Evolutionary conservation across 2,888 invertebrate species (phyloP).

Genomic region (Odontothrips loti): DNA sequence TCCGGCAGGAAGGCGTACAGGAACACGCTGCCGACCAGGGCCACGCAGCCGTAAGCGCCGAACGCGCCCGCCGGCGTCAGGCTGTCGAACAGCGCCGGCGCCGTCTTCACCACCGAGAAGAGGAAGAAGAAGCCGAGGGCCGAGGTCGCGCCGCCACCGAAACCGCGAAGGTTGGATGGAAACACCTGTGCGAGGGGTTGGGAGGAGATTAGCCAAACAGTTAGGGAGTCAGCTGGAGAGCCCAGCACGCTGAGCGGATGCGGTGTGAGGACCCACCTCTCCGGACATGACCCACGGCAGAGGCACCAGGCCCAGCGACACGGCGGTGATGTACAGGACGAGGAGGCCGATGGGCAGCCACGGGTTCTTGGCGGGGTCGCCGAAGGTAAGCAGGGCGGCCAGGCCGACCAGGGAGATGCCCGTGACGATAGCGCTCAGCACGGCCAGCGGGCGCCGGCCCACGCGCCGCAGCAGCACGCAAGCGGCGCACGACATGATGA

Average conservation of each 20-base stretch:
- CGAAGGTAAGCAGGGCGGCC: slow-evolving; percentile 50
- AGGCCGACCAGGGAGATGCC: slow-evolving; percentile 56
- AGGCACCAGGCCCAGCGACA: slow-evolving; percentile 60
- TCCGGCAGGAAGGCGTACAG: slow-evolving; percentile 62
- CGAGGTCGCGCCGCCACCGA: slow-evolving; percentile 63
- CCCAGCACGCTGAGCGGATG: background rate
- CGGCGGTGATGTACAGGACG: slow-evolving; percentile 56
- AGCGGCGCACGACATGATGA: slow-evolving; percentile 58
- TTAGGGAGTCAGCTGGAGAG: background rate
- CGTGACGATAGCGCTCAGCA: slow-evolving; percentile 61
- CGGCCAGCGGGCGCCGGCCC: slow-evolving; percentile 60
- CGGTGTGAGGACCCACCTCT: slow-evolving; percentile 54
- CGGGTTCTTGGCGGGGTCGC: slow-evolving; percentile 47
- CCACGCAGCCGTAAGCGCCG: slow-evolving; percentile 56
- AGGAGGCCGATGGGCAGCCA: slow-evolving; percentile 54
- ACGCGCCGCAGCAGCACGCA: slow-evolving; percentile 59
- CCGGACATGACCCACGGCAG: slow-evolving; percentile 72
- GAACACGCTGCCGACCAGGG: slow-evolving; percentile 55
- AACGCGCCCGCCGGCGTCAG: slow-evolving; percentile 62
- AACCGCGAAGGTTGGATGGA: slow-evolving; percentile 57
- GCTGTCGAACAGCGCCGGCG: slow-evolving; percentile 56
- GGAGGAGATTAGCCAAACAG: background rate
- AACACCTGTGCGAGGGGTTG: slow-evolving; percentile 46
- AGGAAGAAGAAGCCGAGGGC: slow-evolving; percentile 61
- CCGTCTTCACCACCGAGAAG: slow-evolving; percentile 63